These are phyloP conservation scores for Columba guinea DNA, from an alignment of 2,797 vertebrate genomes.

Conservation along the genomic window DNA sequence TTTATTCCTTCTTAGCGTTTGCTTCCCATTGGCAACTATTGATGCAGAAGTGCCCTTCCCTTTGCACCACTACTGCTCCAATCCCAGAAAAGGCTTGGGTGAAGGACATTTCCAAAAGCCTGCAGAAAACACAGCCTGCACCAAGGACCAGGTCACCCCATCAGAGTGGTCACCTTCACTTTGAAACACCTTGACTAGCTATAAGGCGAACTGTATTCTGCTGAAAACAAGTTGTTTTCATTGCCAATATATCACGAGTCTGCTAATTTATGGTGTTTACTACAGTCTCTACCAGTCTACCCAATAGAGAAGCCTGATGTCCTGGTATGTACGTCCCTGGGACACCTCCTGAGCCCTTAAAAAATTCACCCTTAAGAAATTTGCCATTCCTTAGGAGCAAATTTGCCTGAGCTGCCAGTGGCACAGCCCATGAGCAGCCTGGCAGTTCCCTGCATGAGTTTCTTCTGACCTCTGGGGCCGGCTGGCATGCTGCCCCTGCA, in stretches of 20 bases:
- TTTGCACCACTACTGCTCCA: neutral
- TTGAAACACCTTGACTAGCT: neutral
- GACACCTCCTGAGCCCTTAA: neutral
- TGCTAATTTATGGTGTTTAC: neutral
- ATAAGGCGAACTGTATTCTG: neutral
- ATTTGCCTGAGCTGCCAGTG: neutral
- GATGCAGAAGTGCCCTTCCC: neutral
- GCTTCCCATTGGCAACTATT: neutral
- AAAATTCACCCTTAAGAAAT: neutral
- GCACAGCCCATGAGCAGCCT: neutral
- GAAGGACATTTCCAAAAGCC: neutral
- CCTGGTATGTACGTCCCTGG: neutral
- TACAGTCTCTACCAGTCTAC: neutral
- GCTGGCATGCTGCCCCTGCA: neutral
- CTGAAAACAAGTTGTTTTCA: neutral
- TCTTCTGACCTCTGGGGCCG: neutral
- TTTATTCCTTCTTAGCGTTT: neutral
- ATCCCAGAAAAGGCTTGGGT: neutral
- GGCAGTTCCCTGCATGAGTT: neutral
- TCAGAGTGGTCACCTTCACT: neutral
- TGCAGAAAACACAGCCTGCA: neutral
- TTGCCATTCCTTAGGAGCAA: neutral
- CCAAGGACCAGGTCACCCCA: neutral
- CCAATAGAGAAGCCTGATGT: neutral
- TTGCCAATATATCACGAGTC: neutral